phyloP scores from a whole-genome alignment of 2,113 vertebrate species.

The Microtus montanus region DNA sequence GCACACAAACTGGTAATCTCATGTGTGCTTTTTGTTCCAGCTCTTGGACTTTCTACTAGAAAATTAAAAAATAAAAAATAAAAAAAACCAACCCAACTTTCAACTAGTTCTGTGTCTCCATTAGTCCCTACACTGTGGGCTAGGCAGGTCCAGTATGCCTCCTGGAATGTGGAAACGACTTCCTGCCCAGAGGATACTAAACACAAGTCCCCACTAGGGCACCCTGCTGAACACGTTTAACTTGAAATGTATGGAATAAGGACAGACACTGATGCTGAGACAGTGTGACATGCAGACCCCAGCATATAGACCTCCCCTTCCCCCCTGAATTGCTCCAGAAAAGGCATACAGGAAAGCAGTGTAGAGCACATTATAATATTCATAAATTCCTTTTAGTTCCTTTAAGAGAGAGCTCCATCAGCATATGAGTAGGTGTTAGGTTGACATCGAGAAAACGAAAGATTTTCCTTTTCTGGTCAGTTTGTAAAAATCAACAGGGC shows the following conservation, averaged over 20 bases:
- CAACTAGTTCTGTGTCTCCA: conserved; percentile 37
- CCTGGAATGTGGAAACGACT: background rate
- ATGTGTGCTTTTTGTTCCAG: background rate
- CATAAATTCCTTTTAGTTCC: background rate
- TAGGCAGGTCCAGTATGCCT: conserved; percentile 42
- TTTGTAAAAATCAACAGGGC: background rate
- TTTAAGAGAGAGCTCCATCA: background rate
- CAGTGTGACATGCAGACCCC: background rate
- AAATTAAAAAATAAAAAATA: background rate
- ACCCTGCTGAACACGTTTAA: background rate
- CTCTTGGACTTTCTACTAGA: conserved; percentile 42
- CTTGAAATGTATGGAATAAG: background rate
- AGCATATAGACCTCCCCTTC: background rate
- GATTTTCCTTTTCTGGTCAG: background rate
- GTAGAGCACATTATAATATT: accelerated
- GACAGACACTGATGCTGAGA: background rate
- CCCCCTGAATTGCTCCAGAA: background rate
- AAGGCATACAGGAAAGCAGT: background rate
- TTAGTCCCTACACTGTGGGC: background rate
- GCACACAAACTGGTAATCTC: background rate
- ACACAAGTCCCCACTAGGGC: background rate
- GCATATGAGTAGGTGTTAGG: background rate
- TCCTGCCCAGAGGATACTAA: background rate
- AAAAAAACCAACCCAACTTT: background rate
- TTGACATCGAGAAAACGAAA: background rate